Evolutionary conservation across 2,888 invertebrate genomes (phyloP).

Genomic region (Cephus pygmeus): DNA sequence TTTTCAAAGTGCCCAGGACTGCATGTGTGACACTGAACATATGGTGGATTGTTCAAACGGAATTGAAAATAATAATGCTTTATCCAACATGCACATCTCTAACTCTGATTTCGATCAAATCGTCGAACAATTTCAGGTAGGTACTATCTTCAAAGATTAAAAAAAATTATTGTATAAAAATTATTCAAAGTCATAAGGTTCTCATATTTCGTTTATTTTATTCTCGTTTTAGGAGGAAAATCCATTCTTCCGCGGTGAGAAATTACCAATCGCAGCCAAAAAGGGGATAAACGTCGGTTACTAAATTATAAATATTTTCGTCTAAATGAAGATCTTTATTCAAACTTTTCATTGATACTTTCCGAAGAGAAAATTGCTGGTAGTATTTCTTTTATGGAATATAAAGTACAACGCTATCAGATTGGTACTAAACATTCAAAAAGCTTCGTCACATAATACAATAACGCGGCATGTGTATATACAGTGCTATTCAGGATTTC

Average conservation of each 20-base stretch:
- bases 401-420: background rate
- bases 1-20: conserved; percentile 91
- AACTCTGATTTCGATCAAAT: conserved; percentile 76
- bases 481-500: too few relatives aligned
- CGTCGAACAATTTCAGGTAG: conserved; percentile 72
- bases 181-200: background rate
- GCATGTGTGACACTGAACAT: conserved; percentile 98
- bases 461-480: background rate
- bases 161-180: background rate
- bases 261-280: conserved; percentile 91
- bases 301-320: conserved; percentile 42
- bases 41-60: conserved; percentile 90
- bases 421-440: background rate
- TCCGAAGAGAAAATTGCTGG: background rate
- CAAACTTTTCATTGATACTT: background rate
- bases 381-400: background rate
- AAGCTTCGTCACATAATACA: background rate
- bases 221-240: conserved; percentile 75
- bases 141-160: conserved; percentile 1
- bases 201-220: background rate
- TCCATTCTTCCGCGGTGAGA: conserved; percentile 87
- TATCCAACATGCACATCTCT: conserved; percentile 57
- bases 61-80: conserved; percentile 58
- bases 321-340: background rate
- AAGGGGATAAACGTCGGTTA: conserved; percentile 82